Conservation (phyloP, 2,797 vertebrate species). For the Rousettus madagascariensis region DNA sequence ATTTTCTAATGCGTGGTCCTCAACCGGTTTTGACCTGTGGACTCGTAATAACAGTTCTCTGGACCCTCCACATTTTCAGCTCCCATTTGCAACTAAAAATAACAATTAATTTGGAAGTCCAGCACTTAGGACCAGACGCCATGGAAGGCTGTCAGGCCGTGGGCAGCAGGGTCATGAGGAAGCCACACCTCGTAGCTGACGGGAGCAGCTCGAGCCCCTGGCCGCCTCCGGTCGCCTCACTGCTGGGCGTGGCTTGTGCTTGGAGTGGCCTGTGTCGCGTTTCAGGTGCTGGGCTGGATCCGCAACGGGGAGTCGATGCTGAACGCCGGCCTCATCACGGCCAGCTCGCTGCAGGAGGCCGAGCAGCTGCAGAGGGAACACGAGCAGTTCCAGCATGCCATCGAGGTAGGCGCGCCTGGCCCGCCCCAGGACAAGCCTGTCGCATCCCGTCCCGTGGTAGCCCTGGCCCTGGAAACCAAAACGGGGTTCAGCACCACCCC, state of each 20-base stretch:
- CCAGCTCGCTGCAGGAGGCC: slow-evolving; percentile 97
- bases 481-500: background rate
- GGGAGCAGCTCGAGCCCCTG: background rate
- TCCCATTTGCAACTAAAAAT: background rate
- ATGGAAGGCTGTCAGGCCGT: background rate
- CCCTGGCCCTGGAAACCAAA: background rate
- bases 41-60: background rate
- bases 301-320: slow-evolving; percentile 99
- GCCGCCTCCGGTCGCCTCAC: rapidly evolving
- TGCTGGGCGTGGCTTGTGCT: background rate
- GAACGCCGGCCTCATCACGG: slow-evolving; percentile 97
- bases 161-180: background rate
- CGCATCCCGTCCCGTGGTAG: rapidly evolving
- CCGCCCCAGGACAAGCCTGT: background rate
- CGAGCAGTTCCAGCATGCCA: slow-evolving; percentile 98
- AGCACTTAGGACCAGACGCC: background rate
- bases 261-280: background rate
- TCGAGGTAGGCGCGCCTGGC: slow-evolving; percentile 88
- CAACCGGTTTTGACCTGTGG: background rate
- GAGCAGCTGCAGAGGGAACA: slow-evolving; percentile 98
- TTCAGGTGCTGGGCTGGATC: slow-evolving; percentile 98
- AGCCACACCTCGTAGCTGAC: rapidly evolving
- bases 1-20: background rate
- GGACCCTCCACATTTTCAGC: background rate
- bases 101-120: background rate